phyloP scores from a whole-genome alignment of 2,797 vertebrate genomes.

The Lepus townsendii region DNA sequence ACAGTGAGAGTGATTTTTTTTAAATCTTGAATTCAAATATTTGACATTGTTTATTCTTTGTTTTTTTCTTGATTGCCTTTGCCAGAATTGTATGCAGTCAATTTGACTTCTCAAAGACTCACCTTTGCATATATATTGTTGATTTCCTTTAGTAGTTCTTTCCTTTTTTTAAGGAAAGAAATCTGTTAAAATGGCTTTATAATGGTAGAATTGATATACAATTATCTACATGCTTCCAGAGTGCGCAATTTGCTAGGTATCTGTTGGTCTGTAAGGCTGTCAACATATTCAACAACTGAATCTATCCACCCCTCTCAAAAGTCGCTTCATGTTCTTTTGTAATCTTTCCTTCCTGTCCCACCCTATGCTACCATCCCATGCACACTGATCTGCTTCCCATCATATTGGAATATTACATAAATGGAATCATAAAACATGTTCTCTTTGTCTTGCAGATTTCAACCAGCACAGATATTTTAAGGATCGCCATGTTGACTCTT shows the following conservation, averaged over 20 bases:
- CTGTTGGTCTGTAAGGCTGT: not conserved
- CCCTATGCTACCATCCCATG: no score
- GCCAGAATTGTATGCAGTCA: not conserved
- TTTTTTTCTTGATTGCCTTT: not conserved
- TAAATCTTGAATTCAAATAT: not conserved
- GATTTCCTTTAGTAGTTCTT: constrained; percentile 36
- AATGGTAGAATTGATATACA: not conserved
- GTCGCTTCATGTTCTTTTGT: not conserved
- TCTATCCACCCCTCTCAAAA: not conserved
- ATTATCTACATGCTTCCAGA: not conserved
- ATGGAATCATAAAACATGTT: not conserved
- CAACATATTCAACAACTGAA: not conserved
- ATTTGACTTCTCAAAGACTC: not conserved
- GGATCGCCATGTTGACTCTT: not conserved
- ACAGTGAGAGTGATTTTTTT: not conserved
- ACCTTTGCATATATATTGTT: not conserved
- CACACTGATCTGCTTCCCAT: not conserved
- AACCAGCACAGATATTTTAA: not conserved
- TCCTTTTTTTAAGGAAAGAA: not conserved
- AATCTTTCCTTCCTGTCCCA: not conserved
- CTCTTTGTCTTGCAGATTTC: not conserved
- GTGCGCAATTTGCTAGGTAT: not conserved
- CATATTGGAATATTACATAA: not conserved
- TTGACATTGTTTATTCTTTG: not conserved
- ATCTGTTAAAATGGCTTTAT: not conserved